Evolutionary conservation across 2,797 vertebrate genomes (phyloP), one percentile per base, ranked within the genome.

Genomic region (Bradypodion pumilum): DNA sequence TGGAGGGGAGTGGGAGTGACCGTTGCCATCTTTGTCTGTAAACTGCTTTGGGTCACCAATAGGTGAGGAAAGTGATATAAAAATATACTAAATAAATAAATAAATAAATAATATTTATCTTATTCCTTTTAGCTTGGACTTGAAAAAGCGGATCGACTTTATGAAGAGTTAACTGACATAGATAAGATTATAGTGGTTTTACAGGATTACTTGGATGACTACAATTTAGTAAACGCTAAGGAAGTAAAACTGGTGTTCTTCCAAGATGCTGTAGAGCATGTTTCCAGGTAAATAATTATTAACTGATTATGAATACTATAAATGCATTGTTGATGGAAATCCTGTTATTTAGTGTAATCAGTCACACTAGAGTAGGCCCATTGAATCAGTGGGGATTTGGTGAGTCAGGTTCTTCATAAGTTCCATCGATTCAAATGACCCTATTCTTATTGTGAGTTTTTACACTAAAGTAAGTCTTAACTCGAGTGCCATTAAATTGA

Each of bases 181-280:
- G 92, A 94, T 29, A 97, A 97, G 93, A 95, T 98, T 12, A 93
- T 93, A 60, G 90, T 88, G 32, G 95, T 97, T 87, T 95, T 98
- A 37, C 97, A 97, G 85, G 97, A 98, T 84, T 98, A 98, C 85
- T 96, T 98, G 1, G 96, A 97, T 74, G 97, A 98, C 91, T 98
- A 97, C 91, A 98, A 97, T 90, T 89, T 96, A 85, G 94, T 86
- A 86, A 97, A 95, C 76, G 91, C 97, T 80, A 98, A 98, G 87
- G 97, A 98, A 88, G 95, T 95, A 69, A 97, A 96, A 91, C 89
- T 98, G 77, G 97, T 98, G 49, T 98, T 98, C 92, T 98, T 98
- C 92, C 97, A 97, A 90, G 97, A 98, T 86, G 97, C 97, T 25
- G 80, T 97, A 49, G 97, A 98, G 82, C 97, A 98, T 29, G 96